These are phyloP conservation scores for Dendrolimus pini DNA, from an alignment of 2,888 invertebrate species.

Conservation along the genomic window DNA sequence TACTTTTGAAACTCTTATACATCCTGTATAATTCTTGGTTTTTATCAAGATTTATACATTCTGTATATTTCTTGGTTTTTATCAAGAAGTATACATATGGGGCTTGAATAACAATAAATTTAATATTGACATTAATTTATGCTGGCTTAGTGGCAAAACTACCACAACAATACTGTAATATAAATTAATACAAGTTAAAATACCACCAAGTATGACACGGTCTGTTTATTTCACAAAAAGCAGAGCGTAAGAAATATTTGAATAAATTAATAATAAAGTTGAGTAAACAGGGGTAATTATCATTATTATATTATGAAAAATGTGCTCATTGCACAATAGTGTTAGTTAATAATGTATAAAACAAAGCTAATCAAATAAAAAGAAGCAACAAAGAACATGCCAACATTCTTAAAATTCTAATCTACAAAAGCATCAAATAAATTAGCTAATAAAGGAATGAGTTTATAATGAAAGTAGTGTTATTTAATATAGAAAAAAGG, in stretches of 20 bases:
- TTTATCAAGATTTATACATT: no score
- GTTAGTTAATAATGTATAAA: no score
- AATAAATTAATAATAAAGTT: slow-evolving; percentile 3
- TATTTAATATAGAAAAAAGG: slow-evolving; percentile 2
- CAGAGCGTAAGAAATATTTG: slow-evolving; percentile 4
- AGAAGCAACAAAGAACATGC: slow-evolving; percentile 1
- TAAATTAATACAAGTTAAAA: slow-evolving; percentile 11
- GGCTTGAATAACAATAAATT: no score
- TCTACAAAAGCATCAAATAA: no score
- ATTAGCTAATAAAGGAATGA: no score
- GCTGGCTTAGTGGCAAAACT: no score
- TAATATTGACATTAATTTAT: no score
- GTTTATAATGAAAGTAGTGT: neutral
- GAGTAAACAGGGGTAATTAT: neutral
- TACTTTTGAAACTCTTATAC: no score
- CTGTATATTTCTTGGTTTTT: no score
- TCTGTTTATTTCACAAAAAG: slow-evolving; percentile 14
- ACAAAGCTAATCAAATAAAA: neutral
- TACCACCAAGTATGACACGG: slow-evolving; percentile 16
- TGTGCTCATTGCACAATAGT: neutral
- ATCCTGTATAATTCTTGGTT: no score
- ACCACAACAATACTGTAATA: neutral
- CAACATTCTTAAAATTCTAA: neutral
- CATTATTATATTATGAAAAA: neutral
- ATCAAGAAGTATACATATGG: no score